Evolutionary conservation across 2,113 vertebrate genomes (phyloP), one percentile per base, ranked within the genome.

Genomic region (Rafetus swinhoei): DNA sequence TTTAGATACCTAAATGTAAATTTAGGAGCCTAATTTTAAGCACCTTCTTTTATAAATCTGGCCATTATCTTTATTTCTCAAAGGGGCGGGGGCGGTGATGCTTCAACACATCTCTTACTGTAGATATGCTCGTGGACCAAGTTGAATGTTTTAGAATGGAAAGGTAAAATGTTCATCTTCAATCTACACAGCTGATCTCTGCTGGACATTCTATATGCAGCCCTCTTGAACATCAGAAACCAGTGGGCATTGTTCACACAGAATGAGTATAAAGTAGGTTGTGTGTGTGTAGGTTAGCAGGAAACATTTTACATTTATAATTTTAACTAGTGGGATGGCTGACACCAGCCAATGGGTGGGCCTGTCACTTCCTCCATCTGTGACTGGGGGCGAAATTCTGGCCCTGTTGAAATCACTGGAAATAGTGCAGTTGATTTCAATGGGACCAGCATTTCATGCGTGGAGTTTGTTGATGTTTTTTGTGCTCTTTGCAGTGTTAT

Each of bases 131-230:
- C 60, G 93, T 21, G 50, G 94, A 79, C 72, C 82, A 32, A 74
- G 12, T 77, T 81, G 79, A 90, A 79, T 27, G 87, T 83, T 90
- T 89, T 54, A 60, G 72, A 95, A 90, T 88, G 88, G 59, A 88
- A 94, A 81, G 93, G 83, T 29, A 74, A 22, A 10, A 12, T 81
- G 54, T 53, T 50, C 15, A 15, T 56, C 27, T 54, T 69, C 22
- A 57, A 29, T 12, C 87, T 84, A 55, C 52, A 54, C 79, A 52
- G 59, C 59, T 81, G 35, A 69, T 89, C 87, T 83, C 22, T n/a
- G 88, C 69, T 65, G 55, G 80, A 80, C 79, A 81, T 91, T 85
- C 77, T 76, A 81, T 29, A 74, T 81, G 53, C 87, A 82, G 82
- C 90, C 86, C 88, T 88, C 81, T 53, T 35, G 82, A 84, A 13